Percentiles rank a stretch among this genome's conserved stretches.
phyloP scores from a whole-genome alignment of 2,113 vertebrate genomes.

The Irena cyanogastra region DNA sequence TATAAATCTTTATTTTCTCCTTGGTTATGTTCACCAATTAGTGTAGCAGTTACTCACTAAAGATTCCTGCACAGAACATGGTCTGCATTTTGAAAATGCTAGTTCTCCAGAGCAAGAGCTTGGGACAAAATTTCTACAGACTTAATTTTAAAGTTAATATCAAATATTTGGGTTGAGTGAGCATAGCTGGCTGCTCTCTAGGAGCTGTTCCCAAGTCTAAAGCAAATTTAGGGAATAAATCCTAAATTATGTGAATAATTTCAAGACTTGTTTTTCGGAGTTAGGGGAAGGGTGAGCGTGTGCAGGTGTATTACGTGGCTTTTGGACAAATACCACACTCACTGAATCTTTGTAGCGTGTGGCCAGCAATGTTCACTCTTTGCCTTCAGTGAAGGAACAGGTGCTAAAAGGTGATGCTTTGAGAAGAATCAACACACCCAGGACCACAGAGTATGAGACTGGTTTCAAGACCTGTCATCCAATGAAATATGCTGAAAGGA shows the following conservation, averaged over 20 bases:
- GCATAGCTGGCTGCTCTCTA: neutral
- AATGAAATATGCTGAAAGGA: neutral
- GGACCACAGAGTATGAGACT: neutral
- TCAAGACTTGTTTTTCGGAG: neutral
- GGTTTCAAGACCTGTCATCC: neutral
- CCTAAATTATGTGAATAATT: neutral
- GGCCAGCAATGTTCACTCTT: neutral
- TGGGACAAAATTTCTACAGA: neutral
- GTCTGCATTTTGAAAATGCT: neutral
- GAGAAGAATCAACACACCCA: neutral
- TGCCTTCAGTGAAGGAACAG: neutral
- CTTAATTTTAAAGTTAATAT: neutral
- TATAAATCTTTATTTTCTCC: neutral
- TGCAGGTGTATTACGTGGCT: neutral
- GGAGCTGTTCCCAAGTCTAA: neutral
- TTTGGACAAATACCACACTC: neutral
- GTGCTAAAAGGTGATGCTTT: neutral
- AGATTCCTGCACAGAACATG: neutral
- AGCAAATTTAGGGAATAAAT: neutral
- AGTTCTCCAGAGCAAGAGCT: neutral
- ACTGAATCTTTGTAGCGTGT: neutral
- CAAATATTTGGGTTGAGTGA: neutral
- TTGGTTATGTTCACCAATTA: neutral
- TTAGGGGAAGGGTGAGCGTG: neutral
- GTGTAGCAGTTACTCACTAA: neutral